Conservation (phyloP, 2,113 vertebrate species). For the Brachyistius frenatus region DNA sequence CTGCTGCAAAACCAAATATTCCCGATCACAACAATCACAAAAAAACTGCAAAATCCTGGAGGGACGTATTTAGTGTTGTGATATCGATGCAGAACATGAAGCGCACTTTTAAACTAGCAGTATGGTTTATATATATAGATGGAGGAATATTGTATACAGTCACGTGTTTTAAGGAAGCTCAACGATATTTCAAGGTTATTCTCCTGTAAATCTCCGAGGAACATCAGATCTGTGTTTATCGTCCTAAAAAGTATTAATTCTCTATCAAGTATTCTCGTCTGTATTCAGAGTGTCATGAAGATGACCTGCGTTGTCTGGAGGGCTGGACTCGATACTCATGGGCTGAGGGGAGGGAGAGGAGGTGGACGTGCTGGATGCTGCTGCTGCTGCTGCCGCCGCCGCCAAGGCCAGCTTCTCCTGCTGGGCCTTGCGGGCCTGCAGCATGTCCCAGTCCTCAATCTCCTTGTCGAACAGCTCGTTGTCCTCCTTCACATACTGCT, state of each 20-base stretch:
- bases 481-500: conserved; percentile 94
- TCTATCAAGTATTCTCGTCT: conserved; percentile 14
- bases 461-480: conserved; percentile 94
- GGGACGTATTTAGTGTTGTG: background rate
- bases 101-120: background rate
- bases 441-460: conserved; percentile 92
- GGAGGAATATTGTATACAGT: background rate
- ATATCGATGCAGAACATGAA: background rate
- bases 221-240: conserved; percentile 6
- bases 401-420: conserved; percentile 91
- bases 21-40: no score
- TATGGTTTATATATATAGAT: no score
- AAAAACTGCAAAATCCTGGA: no score
- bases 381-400: conserved; percentile 60
- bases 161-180: background rate
- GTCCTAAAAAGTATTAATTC: conserved; percentile 25
- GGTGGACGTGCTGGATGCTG: conserved; percentile 59
- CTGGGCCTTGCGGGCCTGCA: conserved; percentile 90
- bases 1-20: no score
- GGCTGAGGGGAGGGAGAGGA: conserved; percentile 76
- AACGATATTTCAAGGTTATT: conserved; percentile 5
- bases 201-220: conserved; percentile 10
- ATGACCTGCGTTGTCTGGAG: conserved; percentile 80
- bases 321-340: conserved; percentile 77
- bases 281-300: background rate